A percentile compares a stretch with the other conserved stretches of the same genome.
Evolutionary conservation across 1,140 invertebrate species (phyloP).

Genomic region (Cepaea nemoralis): DNA sequence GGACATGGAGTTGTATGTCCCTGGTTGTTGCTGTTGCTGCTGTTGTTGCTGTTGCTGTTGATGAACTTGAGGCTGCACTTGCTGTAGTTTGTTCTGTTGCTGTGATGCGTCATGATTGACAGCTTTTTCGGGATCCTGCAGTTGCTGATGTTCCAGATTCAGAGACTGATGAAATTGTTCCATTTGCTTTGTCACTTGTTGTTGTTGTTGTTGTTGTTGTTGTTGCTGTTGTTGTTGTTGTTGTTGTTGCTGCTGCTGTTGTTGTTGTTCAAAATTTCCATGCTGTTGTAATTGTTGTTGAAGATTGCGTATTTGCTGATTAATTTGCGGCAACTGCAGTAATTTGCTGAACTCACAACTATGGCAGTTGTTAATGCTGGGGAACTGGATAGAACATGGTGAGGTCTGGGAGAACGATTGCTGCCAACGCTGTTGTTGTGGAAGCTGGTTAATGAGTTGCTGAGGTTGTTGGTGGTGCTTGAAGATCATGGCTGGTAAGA

Average conservation of each 20-base stretch:
- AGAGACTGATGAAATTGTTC: background rate
- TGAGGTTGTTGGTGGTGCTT: background rate
- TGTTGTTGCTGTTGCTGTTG: slow-evolving; percentile 22
- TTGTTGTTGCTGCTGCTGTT: background rate
- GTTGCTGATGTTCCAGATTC: background rate
- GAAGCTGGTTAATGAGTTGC: background rate
- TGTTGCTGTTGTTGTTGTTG: background rate
- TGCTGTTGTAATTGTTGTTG: slow-evolving; percentile 24
- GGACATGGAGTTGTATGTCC: background rate
- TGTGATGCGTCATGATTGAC: background rate
- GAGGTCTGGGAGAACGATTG: background rate
- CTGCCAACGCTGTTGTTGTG: background rate
- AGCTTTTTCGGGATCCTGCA: background rate
- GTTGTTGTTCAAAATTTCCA: background rate
- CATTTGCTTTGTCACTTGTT: too few relatives aligned
- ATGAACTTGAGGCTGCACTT: background rate
- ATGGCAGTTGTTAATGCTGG: background rate
- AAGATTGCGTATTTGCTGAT: background rate
- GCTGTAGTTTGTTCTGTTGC: slow-evolving; percentile 8
- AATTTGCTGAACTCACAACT: background rate
- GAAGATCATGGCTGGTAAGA: background rate
- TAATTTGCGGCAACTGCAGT: background rate
- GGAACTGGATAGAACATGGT: background rate
- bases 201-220: slow-evolving; percentile 6
- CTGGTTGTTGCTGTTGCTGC: background rate